Percentiles rank a stretch among this genome's conserved stretches.
phyloP scores from a whole-genome alignment of 2,113 vertebrate genomes.

The Python bivittatus region DNA sequence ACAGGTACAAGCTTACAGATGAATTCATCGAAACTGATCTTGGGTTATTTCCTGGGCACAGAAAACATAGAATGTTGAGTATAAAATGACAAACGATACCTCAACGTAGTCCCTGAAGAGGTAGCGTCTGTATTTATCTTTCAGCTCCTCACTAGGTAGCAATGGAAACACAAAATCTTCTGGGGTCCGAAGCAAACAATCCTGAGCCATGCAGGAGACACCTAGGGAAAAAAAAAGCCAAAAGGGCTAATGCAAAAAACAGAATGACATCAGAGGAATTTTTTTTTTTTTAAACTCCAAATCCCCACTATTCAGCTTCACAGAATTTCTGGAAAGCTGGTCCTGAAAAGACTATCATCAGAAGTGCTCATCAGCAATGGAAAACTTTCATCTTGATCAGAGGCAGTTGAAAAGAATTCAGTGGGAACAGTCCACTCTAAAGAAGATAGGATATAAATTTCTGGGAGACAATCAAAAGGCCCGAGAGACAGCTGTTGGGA shows the following conservation, averaged over 20 bases:
- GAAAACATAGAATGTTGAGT: neutral
- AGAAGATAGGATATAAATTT: neutral
- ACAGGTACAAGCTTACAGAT: neutral
- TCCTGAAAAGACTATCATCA: constrained; percentile 25
- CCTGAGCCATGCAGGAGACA: constrained; percentile 98
- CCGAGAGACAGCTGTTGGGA: neutral
- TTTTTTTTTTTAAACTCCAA: neutral
- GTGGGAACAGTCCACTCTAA: neutral
- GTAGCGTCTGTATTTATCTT: constrained; percentile 99
- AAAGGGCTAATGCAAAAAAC: neutral
- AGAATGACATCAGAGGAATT: neutral
- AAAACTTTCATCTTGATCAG: neutral
- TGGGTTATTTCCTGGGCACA: neutral
- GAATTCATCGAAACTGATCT: neutral
- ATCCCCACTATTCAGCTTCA: neutral
- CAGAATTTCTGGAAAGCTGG: constrained; percentile 46
- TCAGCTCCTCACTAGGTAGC: constrained; percentile 93
- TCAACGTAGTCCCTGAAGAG: constrained; percentile 99
- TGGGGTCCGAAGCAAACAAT: constrained; percentile 92
- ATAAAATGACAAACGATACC: constrained; percentile 66
- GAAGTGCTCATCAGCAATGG: neutral
- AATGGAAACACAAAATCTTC: constrained; percentile 97
- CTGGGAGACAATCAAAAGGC: neutral
- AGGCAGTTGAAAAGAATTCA: neutral
- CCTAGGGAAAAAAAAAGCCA: constrained; percentile 75